Evolutionary conservation across 2,113 vertebrate species (phyloP), one percentile per base, ranked within the genome.

Genomic region (Mastomys coucha): DNA sequence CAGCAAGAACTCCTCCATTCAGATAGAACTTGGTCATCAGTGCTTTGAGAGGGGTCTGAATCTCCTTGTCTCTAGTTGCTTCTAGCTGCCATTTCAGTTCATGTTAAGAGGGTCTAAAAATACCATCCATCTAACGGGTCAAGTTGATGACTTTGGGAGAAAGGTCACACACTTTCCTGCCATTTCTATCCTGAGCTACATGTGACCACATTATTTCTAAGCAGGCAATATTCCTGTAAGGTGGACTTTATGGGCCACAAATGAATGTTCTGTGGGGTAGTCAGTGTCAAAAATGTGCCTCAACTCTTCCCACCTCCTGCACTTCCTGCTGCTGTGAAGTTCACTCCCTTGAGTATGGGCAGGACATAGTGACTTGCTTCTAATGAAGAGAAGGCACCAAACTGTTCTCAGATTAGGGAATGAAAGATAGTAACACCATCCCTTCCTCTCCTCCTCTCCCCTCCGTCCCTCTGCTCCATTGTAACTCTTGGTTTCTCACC

Each of bases 401-500:
- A 81, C 76, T 76, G 1, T 73, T 92, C 31, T 93, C 20, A 87
- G 33, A 67, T 82, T 60, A 65, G 42, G 12, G 14, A 81, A 69
- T 65, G 14, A 90, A 78, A 93, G 60, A 7, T 33, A 10, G 2
- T 36, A 70, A 76, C 11, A 49, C 9, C 22, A 39, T 45, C 8
- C 16, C 31, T 11, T 26, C 31, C 42, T 24, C 31, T 2, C 13
- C 16, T 2, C 10, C 0, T 36, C 39, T 5, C n/a, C n/a, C n/a
- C 22, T 39, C 22, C 58, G 14, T 45, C 11, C 16, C 22, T 60
- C 24, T 2, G 1, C 12, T 7, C 13, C 70, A 51, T 53, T 3
- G 56, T 42, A 36, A 63, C 24, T 3, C 31, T 42, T 75, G 7
- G 9, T 70, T 63, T 6, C 12, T 72, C 12, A 22, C 14, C 76